A percentile compares a stretch with the other conserved stretches of the same genome.
Conservation (phyloP, 2,797 vertebrate species). For the Tokudaia tokunoshimensis region DNA sequence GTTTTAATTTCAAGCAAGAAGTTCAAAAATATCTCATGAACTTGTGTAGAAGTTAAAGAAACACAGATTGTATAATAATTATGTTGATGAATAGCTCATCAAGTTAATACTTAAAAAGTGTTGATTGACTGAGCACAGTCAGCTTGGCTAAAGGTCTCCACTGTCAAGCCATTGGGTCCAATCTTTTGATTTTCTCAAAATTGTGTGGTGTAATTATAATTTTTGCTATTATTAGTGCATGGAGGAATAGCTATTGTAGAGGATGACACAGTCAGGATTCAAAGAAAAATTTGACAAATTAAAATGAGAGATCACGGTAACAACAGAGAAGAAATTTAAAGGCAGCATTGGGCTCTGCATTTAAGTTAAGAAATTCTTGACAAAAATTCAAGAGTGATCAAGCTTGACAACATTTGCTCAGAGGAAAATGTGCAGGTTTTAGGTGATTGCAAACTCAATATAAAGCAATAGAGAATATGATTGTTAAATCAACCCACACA, state of each 20-base stretch:
- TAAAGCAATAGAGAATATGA: background rate
- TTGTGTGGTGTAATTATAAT: background rate
- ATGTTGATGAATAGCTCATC: constrained; percentile 41
- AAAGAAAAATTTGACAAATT: constrained; percentile 18
- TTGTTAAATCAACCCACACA: background rate
- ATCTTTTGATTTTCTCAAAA: constrained; percentile 51
- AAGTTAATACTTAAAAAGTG: background rate
- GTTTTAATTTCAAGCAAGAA: constrained; percentile 19
- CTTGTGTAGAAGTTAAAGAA: constrained; percentile 13
- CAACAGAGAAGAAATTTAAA: background rate
- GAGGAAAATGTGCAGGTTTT: background rate
- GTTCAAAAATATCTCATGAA: constrained; percentile 35
- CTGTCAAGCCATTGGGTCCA: background rate
- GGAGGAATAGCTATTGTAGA: background rate
- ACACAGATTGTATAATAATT: background rate
- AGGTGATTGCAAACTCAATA: background rate
- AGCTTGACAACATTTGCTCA: background rate
- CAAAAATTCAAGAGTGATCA: background rate
- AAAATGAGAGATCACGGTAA: constrained; percentile 58
- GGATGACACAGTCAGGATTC: constrained; percentile 32
- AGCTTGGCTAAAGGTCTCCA: background rate
- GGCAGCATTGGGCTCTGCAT: background rate
- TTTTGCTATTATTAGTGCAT: constrained; percentile 26
- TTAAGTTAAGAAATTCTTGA: constrained; percentile 37
- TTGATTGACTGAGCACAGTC: background rate